phyloP scores from a whole-genome alignment of 2,797 vertebrate genomes.

The Propithecus deckenii region DNA sequence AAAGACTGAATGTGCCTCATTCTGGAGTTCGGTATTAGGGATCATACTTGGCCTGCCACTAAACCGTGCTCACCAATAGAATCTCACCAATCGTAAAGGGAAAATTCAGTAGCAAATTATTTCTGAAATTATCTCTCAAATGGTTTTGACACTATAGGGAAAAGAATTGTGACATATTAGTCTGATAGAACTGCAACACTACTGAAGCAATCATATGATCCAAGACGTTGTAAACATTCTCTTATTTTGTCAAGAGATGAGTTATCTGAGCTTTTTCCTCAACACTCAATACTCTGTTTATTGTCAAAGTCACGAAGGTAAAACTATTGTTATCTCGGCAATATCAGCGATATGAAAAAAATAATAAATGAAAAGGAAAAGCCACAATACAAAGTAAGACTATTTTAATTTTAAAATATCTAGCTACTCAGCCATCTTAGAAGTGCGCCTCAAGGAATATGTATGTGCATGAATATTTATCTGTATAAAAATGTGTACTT shows the following conservation, averaged over 20 bases:
- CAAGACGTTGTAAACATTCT: neutral
- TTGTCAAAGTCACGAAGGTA: neutral
- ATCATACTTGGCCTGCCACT: neutral
- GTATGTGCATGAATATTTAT: neutral
- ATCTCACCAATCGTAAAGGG: neutral
- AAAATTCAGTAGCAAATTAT: neutral
- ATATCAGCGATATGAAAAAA: neutral
- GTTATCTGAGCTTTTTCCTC: neutral
- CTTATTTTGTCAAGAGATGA: neutral
- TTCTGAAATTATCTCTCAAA: neutral
- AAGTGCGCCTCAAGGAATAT: neutral
- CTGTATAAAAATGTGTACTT: neutral
- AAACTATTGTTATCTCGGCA: neutral
- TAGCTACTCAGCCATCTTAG: neutral
- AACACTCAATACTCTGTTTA: neutral
- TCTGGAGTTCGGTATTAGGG: neutral
- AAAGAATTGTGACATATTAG: neutral
- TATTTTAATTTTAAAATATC: neutral
- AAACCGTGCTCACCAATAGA: neutral
- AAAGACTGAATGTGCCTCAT: neutral
- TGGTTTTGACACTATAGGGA: neutral
- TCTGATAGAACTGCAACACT: neutral
- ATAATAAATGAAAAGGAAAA: neutral
- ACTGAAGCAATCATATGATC: neutral
- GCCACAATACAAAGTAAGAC: neutral